These are phyloP conservation scores for Bettongia penicillata DNA, from an alignment of 2,113 vertebrate species.

Conservation along the genomic window DNA sequence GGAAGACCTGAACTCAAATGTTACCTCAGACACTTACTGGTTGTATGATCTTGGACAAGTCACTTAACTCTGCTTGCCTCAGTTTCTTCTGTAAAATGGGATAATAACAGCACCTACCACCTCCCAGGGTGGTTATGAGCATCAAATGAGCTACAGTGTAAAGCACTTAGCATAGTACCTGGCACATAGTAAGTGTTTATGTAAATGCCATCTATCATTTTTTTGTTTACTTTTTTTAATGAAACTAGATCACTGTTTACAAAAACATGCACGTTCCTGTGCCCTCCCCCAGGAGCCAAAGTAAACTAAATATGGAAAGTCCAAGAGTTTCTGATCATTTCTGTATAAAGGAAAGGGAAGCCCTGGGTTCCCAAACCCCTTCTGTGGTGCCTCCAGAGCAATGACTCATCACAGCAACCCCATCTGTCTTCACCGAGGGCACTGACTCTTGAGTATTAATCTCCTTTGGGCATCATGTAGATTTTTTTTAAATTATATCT, in stretches of 20 bases:
- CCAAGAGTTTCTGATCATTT: neutral
- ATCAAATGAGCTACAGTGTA: neutral
- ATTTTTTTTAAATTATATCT: neutral
- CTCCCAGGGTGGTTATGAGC: neutral
- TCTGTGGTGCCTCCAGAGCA: neutral
- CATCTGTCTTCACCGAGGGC: neutral
- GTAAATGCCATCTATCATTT: neutral
- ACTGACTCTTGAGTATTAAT: neutral
- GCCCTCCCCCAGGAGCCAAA: conserved; percentile 35
- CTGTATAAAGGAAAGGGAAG: neutral
- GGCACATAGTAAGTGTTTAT: neutral
- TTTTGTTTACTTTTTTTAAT: conserved; percentile 74
- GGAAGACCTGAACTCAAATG: neutral
- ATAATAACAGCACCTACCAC: neutral
- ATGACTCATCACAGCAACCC: conserved; percentile 1
- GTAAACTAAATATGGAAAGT: neutral
- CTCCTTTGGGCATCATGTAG: too few species aligned
- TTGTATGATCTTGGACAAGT: neutral
- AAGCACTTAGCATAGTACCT: neutral
- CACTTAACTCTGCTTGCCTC: neutral
- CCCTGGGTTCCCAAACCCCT: neutral
- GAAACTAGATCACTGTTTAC: conserved; percentile 82
- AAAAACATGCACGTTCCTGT: conserved; percentile 73
- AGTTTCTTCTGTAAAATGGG: neutral
- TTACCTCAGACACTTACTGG: neutral